Conservation (phyloP, 2,797 vertebrate genomes). For the Rhinella marina region DNA sequence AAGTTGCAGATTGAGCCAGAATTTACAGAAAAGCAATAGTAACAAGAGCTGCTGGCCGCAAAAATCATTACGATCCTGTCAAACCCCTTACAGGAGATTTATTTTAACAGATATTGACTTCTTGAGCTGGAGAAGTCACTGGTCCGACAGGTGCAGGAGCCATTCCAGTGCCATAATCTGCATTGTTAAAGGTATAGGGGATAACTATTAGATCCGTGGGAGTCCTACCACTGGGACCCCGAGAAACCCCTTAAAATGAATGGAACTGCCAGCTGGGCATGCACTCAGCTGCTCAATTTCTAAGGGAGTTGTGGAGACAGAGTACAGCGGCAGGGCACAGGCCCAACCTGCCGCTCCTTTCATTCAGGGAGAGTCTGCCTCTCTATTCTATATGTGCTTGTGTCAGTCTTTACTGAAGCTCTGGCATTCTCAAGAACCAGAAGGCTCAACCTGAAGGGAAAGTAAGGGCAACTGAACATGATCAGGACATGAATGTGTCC, state of each 20-base stretch:
- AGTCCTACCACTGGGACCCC: too few species aligned
- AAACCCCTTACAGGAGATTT: conserved; percentile 38
- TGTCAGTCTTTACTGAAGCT: background rate
- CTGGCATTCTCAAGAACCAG: background rate
- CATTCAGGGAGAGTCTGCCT: background rate
- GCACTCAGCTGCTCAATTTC: too few species aligned
- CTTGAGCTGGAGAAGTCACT: background rate
- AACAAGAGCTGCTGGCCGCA: conserved; percentile 31
- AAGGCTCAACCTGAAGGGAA: background rate
- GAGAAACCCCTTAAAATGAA: too few species aligned
- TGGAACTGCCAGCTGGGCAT: too few species aligned
- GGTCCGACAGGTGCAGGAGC: background rate
- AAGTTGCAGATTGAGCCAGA: background rate
- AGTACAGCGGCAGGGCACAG: too few species aligned
- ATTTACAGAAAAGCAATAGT: conserved; percentile 35
- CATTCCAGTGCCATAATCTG: background rate
- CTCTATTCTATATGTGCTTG: background rate
- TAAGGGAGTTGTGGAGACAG: too few species aligned
- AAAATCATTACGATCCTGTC: conserved; percentile 36
- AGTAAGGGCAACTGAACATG: too few species aligned
- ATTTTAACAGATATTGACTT: conserved; percentile 15
- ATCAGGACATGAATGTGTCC: too few species aligned
- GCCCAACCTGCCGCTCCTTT: too few species aligned
- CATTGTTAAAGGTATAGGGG: background rate
- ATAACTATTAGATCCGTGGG: too few species aligned